Percentiles rank a stretch among this genome's conserved stretches.
phyloP scores from a whole-genome alignment of 2,113 vertebrate genomes.

The Peromyscus californicus region DNA sequence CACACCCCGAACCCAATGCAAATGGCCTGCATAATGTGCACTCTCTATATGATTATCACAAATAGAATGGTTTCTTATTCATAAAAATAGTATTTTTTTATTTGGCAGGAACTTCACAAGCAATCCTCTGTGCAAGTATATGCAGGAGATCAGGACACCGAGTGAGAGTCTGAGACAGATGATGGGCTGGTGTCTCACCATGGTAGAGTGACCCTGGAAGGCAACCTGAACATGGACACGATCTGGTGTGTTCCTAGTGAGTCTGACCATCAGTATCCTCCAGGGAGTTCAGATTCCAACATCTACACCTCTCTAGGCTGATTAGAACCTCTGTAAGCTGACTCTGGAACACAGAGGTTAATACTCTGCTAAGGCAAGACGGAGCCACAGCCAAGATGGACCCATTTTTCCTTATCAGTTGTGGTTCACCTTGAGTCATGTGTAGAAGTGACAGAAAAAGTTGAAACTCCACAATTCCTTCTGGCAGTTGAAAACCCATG shows the following conservation, averaged over 20 bases:
- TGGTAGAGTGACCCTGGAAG: not conserved
- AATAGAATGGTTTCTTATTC: not conserved
- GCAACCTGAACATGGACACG: not conserved
- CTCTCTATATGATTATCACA: not conserved
- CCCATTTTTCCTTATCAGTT: not conserved
- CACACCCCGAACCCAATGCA: not conserved
- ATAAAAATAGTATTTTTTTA: slow-evolving; percentile 13
- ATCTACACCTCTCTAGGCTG: not conserved
- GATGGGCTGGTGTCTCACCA: not conserved
- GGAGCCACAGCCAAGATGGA: not conserved
- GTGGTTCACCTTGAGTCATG: not conserved
- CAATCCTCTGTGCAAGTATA: not conserved
- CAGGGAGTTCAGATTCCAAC: not conserved
- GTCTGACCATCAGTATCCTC: not conserved
- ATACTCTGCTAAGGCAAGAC: not conserved
- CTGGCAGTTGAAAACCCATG: not conserved
- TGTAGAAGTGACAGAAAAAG: not conserved
- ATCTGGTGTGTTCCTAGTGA: rapidly evolving
- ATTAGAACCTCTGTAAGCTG: not conserved
- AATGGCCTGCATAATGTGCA: not conserved
- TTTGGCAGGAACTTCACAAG: not conserved
- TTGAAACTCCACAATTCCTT: not conserved
- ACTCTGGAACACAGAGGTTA: not conserved
- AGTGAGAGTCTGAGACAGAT: not conserved
- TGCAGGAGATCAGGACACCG: not conserved